Evolutionary conservation across 2,888 invertebrate genomes (phyloP), one percentile per base, ranked within the genome.

Genomic region (Melieria crassipennis): DNA sequence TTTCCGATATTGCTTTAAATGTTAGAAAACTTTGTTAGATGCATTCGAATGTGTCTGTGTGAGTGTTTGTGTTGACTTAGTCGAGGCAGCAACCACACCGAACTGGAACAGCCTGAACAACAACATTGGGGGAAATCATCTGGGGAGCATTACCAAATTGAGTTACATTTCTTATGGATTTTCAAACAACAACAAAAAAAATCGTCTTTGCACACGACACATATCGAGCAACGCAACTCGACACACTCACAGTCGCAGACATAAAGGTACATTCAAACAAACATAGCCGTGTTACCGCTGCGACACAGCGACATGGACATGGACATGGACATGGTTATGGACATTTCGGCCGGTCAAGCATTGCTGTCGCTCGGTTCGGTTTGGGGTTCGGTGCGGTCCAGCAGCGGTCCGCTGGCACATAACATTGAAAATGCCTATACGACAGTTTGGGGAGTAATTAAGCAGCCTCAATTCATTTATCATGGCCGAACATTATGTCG

Each of bases 391-490:
- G 16, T 30, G 61, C 60, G 67, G 58, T 58, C 60, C 58, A 67
- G 60, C 60, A 69, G 67, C 67, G 60, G 67, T 67, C 60, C 67
- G 52, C 60, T 67, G 60, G 67, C 60, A 69, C 68, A 70, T 69
- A 73, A 73, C 71, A 72, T 72, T 74, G 75, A 77, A 78, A 78
- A 78, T 79, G 80, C 80, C 79, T 80, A 81, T 82, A 83, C 80
- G 81, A 83, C 80, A 82, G 82, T 83, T 82, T 81, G 80, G 82
- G 83, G 83, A 83, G 80, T 84, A 84, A 84, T 84, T 84, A 84
- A 83, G 80, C 79, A 80, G 79, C 79, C 82, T 80, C 80, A 82
- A 83, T 83, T 83, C 82, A 83, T 83, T 83, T 82, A 82, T 83
- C 82, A 83, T 82, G 80, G 75, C 63, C 71, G 65, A 71, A 74